Percentiles rank a stretch among this genome's conserved stretches.
phyloP scores from a whole-genome alignment of 2,888 invertebrate species.

The Enchytraeus crypticus region DNA sequence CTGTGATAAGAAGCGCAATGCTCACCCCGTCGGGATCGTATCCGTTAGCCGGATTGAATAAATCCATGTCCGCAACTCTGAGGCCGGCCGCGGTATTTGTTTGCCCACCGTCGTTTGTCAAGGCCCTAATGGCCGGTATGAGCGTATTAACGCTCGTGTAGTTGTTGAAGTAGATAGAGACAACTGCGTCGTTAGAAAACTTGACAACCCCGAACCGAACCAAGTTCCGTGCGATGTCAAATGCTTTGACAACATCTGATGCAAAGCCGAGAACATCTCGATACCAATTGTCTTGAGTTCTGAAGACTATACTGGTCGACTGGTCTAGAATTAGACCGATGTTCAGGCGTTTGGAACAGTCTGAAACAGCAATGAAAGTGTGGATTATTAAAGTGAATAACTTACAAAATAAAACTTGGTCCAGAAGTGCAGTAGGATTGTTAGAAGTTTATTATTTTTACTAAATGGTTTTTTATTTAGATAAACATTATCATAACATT shows the following conservation, averaged over 20 bases:
- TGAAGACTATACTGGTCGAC: slow-evolving; percentile 11
- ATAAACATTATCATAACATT: no score
- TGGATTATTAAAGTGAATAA: no score
- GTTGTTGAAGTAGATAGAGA: slow-evolving; percentile 14
- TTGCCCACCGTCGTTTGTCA: slow-evolving; percentile 28
- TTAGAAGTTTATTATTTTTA: no score
- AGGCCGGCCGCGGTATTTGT: slow-evolving; percentile 38
- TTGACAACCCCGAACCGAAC: slow-evolving; percentile 18
- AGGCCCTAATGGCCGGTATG: slow-evolving; percentile 4
- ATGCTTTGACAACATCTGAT: slow-evolving; percentile 2
- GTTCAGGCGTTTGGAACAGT: slow-evolving; percentile 7
- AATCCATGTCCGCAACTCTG: slow-evolving; percentile 25
- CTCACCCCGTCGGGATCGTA: slow-evolving; percentile 29
- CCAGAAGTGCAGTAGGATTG: no score
- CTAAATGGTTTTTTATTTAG: no score
- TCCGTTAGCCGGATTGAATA: slow-evolving; percentile 33
- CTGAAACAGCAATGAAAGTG: no score
- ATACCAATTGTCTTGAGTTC: slow-evolving; percentile 4
- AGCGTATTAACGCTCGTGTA: slow-evolving; percentile 6
- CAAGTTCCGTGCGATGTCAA: slow-evolving; percentile 3
- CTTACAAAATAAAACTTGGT: no score
- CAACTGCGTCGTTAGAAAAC: slow-evolving; percentile 16
- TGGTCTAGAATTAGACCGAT: slow-evolving; percentile 17
- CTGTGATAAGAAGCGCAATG: slow-evolving; percentile 33
- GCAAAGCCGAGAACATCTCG: slow-evolving; percentile 14